A percentile compares a stretch with the other conserved stretches of the same genome.
These are phyloP conservation scores for Drosophila macrospina DNA, from an alignment of 2,888 invertebrate species.

Conservation along the genomic window DNA sequence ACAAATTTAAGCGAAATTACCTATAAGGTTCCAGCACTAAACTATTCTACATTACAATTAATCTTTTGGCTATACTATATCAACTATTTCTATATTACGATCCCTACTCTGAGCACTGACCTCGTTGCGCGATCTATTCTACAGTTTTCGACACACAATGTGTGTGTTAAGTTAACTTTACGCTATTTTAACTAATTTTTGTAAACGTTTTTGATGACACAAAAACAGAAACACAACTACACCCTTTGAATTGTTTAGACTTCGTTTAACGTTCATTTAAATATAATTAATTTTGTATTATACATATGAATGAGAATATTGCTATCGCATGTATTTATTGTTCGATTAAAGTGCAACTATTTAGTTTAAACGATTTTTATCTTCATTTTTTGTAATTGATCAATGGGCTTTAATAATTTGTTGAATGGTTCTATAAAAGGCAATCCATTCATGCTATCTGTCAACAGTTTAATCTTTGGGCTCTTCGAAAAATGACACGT, in stretches of 20 bases:
- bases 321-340: constrained; percentile 77
- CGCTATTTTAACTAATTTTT: constrained; percentile 57
- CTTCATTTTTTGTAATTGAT: constrained; percentile 12
- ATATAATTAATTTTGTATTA: constrained; percentile 60
- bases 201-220: constrained; percentile 28
- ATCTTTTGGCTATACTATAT: constrained; percentile 32
- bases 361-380: constrained; percentile 61
- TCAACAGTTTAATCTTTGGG: constrained; percentile 2
- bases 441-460: too few species aligned
- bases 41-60: constrained; percentile 36
- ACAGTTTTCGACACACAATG: constrained; percentile 31
- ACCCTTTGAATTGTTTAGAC: constrained; percentile 52
- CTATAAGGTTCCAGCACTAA: constrained; percentile 51
- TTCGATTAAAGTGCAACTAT: constrained; percentile 77
- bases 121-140: constrained; percentile 71
- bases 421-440: constrained; percentile 25
- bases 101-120: constrained; percentile 70
- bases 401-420: background rate
- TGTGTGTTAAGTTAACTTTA: constrained; percentile 60
- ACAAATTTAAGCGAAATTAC: constrained; percentile 65
- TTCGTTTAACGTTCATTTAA: constrained; percentile 59
- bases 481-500: constrained; percentile 35
- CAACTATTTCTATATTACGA: constrained; percentile 37
- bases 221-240: constrained; percentile 3
- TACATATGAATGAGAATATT: constrained; percentile 61